These are phyloP conservation scores for Ceratina japonica DNA, from an alignment of 1,140 invertebrate genomes.

Conservation along the genomic window DNA sequence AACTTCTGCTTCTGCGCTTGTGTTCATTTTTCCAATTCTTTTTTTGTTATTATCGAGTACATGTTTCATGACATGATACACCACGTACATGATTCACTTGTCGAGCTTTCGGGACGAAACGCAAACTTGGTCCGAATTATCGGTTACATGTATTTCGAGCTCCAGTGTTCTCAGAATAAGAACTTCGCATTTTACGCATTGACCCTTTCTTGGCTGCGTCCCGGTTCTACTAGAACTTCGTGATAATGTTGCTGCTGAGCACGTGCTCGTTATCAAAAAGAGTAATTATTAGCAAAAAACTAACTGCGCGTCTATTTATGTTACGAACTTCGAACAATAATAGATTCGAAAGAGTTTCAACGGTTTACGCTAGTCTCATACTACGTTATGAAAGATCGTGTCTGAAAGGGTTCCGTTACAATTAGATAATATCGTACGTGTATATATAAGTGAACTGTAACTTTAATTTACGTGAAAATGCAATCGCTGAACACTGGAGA, in stretches of 20 bases:
- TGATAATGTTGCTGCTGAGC: not conserved
- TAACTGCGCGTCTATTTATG: conserved; percentile 7
- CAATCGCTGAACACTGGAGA: conserved; percentile 38
- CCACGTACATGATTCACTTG: not conserved
- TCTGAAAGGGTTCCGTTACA: conserved; percentile 30
- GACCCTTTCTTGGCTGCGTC: conserved; percentile 32
- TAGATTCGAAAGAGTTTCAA: conserved; percentile 18
- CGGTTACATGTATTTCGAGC: conserved; percentile 17
- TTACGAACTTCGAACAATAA: conserved; percentile 13
- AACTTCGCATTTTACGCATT: not conserved
- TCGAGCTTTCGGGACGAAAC: conserved; percentile 38
- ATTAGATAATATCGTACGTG: conserved; percentile 10
- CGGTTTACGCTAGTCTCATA: not conserved
- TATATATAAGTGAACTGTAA: not conserved
- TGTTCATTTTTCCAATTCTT: not conserved
- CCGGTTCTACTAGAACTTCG: not conserved
- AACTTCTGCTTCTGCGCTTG: not conserved
- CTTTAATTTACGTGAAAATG: conserved; percentile 30
- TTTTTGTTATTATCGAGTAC: not conserved
- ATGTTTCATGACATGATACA: no score
- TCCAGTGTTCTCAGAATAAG: conserved; percentile 36
- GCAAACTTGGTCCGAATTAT: conserved; percentile 49
- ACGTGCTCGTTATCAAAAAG: not conserved
- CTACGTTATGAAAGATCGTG: conserved; percentile 25
- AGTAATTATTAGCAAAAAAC: conserved; percentile 35